A percentile compares a stretch with the other conserved stretches of the same genome.
Evolutionary conservation across 2,888 invertebrate species (phyloP).

Genomic region (Amblyjoppa fuscipennis): DNA sequence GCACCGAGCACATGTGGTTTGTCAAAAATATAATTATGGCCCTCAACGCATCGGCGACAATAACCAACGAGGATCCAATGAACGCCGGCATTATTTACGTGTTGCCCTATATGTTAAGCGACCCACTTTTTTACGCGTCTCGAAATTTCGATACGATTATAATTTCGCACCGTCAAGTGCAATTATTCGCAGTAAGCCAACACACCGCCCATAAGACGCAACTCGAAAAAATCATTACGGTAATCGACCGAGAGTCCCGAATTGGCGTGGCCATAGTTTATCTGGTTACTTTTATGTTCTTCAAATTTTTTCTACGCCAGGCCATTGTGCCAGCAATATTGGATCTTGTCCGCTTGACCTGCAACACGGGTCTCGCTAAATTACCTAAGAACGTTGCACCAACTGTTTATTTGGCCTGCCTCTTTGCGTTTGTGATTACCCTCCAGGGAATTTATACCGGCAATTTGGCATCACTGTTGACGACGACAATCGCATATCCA

Average conservation of each 20-base stretch:
- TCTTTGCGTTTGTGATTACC: neutral
- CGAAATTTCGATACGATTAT: too few species aligned
- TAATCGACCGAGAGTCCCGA: neutral
- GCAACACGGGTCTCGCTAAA: neutral
- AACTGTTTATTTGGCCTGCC: neutral
- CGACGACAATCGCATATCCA: neutral
- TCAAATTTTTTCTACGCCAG: constrained; percentile 12
- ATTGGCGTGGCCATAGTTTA: neutral
- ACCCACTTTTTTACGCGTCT: too few species aligned
- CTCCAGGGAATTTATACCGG: neutral
- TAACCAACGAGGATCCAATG: too few species aligned
- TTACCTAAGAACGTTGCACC: neutral
- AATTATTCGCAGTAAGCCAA: too few species aligned
- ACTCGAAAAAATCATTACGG: neutral
- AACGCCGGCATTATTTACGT: too few species aligned
- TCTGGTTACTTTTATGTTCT: neutral
- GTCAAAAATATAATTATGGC: too few species aligned
- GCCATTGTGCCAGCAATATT: neutral
- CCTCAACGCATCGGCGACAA: too few species aligned
- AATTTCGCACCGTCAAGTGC: rapidly evolving
- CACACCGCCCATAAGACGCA: neutral
- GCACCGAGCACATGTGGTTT: too few species aligned
- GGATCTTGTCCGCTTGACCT: neutral
- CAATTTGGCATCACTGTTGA: neutral
- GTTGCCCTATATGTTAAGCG: too few species aligned